Evolutionary conservation across 2,797 vertebrate genomes (phyloP).

Genomic region (Sphenodon punctatus): DNA sequence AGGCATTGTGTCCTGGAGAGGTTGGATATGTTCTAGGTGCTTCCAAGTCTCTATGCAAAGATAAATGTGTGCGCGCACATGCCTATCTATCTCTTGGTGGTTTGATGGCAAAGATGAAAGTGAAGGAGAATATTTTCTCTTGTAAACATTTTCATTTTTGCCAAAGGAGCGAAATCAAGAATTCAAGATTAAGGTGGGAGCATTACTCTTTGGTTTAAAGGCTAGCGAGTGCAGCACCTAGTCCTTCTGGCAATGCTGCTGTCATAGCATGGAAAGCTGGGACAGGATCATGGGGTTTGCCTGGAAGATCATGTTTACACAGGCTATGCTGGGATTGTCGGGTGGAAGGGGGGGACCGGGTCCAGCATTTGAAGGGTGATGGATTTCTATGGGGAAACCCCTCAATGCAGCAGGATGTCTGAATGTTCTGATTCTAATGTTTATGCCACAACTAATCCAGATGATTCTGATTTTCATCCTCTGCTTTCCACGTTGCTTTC

Average conservation of each 20-base stretch:
- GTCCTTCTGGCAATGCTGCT: neutral
- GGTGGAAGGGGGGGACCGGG: neutral
- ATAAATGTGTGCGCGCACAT: accelerated
- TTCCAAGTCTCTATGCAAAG: neutral
- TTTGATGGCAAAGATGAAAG: neutral
- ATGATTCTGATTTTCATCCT: constrained; percentile 24
- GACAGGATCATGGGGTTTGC: neutral
- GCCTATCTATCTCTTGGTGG: accelerated
- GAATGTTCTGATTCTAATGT: neutral
- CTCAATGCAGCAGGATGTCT: neutral
- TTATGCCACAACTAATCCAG: neutral
- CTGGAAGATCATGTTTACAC: neutral
- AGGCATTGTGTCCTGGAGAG: accelerated
- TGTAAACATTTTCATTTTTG: neutral
- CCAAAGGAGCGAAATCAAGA: neutral
- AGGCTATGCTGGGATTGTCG: neutral
- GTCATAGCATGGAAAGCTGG: neutral
- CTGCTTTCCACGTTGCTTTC: constrained; percentile 58
- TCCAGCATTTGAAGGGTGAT: neutral
- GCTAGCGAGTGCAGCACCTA: neutral
- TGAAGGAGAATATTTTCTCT: neutral
- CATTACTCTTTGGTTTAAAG: too few species aligned
- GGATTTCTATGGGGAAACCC: neutral
- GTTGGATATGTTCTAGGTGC: neutral
- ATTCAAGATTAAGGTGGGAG: neutral